Base-by-base conservation (phyloP, 2,888 invertebrate genomes). In the Diarsia mendica region DNA sequence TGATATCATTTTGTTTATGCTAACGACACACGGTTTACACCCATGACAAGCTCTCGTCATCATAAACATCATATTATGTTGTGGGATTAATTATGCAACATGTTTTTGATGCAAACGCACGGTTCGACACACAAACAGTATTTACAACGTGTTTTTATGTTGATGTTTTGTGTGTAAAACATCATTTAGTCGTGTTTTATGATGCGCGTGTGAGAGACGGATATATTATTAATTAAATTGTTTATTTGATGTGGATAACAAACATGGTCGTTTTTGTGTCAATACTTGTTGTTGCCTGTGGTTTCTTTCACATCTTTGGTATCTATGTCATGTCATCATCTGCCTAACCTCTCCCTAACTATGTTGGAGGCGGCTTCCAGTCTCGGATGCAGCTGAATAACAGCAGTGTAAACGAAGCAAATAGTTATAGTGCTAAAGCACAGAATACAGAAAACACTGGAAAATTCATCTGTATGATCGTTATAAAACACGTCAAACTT, bases 91-190 rank as follows among this genome's bases (percentile, higher is more conserved):
- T 65, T 65, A 77, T 77, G 77, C 65, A 77, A 48, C 82, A 65
- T 65, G 66, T 77, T 78, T 66, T 83, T 83, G 39, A 77, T 77
- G 33, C 67, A 67, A 83, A 83, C 61, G 49, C 53, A 53, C 51
- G 58, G 10, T 53, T 39, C 63, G 13, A 81, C 76, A 44, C 44
- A 81, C 75, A 82, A 78, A 66, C 83, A 61, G 23, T 63, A 61
- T 78, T 77, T 55, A 78, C 83, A 78, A 63, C 78, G 49, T 82
- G 51, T 78, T 82, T 77, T 78, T 82, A 79, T 69, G 79, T 70
- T 61, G n/a, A 61, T 70, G 65, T 79, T 71, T 79, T 51, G n/a
- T 23, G 13, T 33, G 46, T 66, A 28, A 67, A 79, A 71, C 65
- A 55, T 28, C 64, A 46, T 60, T 83, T 79, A 79, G 60, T 15